A percentile compares a stretch with the other conserved stretches of the same genome.
phyloP scores from a whole-genome alignment of 2,797 vertebrate species.

The Choloepus didactylus region DNA sequence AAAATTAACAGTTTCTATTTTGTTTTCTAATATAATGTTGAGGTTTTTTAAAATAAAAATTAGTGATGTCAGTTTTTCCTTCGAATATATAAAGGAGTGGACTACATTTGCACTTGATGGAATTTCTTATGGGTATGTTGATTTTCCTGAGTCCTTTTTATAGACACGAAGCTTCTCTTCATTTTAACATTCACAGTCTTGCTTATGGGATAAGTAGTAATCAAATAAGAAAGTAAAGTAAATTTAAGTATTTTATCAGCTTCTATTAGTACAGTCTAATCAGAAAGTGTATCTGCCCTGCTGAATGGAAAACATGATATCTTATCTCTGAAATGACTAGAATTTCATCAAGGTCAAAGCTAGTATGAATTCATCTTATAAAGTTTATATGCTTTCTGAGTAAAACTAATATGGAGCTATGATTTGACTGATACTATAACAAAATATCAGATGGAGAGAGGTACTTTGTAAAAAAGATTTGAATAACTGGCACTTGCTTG shows the following conservation, averaged over 20 bases:
- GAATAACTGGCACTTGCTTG: background rate
- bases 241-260: conserved; percentile 23
- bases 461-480: background rate
- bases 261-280: background rate
- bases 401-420: background rate
- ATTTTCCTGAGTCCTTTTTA: background rate
- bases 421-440: background rate
- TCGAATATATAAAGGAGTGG: background rate
- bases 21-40: background rate
- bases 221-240: conserved; percentile 40
- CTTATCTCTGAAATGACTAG: conserved; percentile 40
- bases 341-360: background rate
- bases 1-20: conserved; percentile 1
- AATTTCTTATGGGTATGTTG: background rate
- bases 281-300: background rate
- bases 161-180: conserved; percentile 1
- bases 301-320: background rate
- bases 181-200: background rate
- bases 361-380: background rate
- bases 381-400: background rate
- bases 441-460: background rate
- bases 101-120: background rate
- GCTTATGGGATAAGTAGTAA: conserved; percentile 1
- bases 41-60: background rate
- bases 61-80: conserved; percentile 7